Evolutionary conservation across 2,113 vertebrate species (phyloP).

Genomic region (Desmodus rotundus): DNA sequence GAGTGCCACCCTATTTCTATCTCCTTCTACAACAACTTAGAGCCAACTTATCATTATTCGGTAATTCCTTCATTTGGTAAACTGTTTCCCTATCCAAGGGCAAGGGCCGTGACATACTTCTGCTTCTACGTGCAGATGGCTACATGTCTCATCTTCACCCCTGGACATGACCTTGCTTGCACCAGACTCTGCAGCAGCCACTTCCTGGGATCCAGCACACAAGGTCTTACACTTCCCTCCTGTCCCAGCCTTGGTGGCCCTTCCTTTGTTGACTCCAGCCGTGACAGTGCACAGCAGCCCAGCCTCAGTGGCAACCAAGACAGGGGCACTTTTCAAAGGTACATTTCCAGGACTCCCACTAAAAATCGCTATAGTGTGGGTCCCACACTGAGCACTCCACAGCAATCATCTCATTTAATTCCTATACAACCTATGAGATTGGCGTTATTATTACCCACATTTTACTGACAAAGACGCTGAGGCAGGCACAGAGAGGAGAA

Average conservation of each 20-base stretch:
- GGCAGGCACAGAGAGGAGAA: neutral
- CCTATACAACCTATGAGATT: neutral
- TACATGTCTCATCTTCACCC: neutral
- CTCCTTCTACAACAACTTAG: neutral
- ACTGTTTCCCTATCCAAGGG: neutral
- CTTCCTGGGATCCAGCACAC: neutral
- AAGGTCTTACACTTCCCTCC: neutral
- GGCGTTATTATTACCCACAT: neutral
- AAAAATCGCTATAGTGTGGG: neutral
- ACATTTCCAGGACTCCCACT: neutral
- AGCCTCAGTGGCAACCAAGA: neutral
- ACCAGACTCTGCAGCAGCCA: neutral
- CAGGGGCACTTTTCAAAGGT: neutral
- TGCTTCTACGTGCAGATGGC: neutral
- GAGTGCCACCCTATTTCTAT: neutral
- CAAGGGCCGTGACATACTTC: neutral
- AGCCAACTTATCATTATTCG: neutral
- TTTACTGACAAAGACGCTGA: neutral
- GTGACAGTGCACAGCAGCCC: neutral
- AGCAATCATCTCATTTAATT: slow-evolving; percentile 36
- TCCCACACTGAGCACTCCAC: neutral
- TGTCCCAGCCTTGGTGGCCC: neutral
- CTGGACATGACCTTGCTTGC: neutral
- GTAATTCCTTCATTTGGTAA: neutral
- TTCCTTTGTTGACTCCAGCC: neutral